A percentile compares a stretch with the other conserved stretches of the same genome.
These are phyloP conservation scores for Diaperis boleti DNA, from an alignment of 2,888 invertebrate species.

Conservation along the genomic window DNA sequence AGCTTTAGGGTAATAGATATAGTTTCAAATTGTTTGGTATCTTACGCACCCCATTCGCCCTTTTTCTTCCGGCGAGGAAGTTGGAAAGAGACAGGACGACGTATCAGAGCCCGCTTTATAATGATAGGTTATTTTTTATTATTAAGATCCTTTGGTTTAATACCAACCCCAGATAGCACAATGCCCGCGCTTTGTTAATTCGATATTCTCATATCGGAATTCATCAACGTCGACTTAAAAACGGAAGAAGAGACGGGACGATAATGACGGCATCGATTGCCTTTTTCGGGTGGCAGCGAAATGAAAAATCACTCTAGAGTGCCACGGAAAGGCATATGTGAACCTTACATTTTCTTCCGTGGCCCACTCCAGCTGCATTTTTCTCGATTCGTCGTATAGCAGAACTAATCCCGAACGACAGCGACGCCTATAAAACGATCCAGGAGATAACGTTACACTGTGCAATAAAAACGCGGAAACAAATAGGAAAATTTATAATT, in stretches of 20 bases:
- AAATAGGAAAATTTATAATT: not conserved
- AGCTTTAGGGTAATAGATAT: constrained; percentile 57
- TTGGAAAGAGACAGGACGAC: constrained; percentile 34
- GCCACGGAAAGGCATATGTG: no score
- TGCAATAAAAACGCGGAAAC: not conserved
- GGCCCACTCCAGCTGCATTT: no score
- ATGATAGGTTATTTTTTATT: constrained; percentile 62
- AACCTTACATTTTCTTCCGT: no score
- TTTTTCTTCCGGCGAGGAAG: constrained; percentile 30
- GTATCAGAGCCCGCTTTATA: constrained; percentile 57
- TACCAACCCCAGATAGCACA: constrained; percentile 32
- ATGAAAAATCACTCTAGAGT: not conserved
- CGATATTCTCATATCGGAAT: constrained; percentile 42
- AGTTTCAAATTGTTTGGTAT: constrained; percentile 55
- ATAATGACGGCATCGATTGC: constrained; percentile 16
- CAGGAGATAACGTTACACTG: not conserved
- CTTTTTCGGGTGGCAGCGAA: not conserved
- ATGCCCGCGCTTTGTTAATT: constrained; percentile 40
- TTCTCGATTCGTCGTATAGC: no score
- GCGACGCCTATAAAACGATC: not conserved
- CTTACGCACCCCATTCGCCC: constrained; percentile 46
- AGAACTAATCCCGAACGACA: no score
- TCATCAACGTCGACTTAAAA: constrained; percentile 39
- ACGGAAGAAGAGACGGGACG: constrained; percentile 5
- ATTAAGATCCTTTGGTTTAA: constrained; percentile 56